These are phyloP conservation scores for Aurelia aurita DNA, from an alignment of 30 jellyfish, hydroid and myxozoan species.

Conservation along the genomic window DNA sequence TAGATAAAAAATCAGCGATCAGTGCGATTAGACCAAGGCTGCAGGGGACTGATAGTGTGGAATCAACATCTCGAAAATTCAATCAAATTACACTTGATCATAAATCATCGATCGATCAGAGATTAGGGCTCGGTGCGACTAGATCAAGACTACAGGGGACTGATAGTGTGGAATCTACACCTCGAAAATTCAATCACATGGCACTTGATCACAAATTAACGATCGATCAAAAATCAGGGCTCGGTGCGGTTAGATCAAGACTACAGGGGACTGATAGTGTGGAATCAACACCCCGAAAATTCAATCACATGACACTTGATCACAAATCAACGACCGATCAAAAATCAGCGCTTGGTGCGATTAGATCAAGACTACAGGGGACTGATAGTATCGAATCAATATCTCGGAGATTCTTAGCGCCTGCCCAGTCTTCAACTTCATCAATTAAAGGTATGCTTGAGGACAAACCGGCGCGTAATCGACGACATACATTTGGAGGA, in stretches of 20 bases:
- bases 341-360: not conserved
- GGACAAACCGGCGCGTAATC: slow-evolving; percentile 14
- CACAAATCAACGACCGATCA: not conserved
- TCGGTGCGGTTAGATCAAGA: not conserved
- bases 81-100: too few species aligned
- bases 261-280: not conserved
- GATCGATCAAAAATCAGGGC: not conserved
- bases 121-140: not conserved
- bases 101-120: not conserved
- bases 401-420: too few species aligned
- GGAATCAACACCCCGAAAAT: not conserved
- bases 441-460: not conserved
- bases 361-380: not conserved
- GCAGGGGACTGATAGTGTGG: not conserved
- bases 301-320: too few species aligned
- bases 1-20: not conserved
- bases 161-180: not conserved
- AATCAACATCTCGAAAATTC: not conserved
- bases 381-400: not conserved
- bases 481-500: slow-evolving; percentile 63
- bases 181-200: too few species aligned
- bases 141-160: not conserved
- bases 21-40: not conserved
- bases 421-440: not conserved
- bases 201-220: too few species aligned